These are phyloP conservation scores for Ichneumoninae sp. DNA, from an alignment of 2,888 invertebrate species.

Conservation along the genomic window DNA sequence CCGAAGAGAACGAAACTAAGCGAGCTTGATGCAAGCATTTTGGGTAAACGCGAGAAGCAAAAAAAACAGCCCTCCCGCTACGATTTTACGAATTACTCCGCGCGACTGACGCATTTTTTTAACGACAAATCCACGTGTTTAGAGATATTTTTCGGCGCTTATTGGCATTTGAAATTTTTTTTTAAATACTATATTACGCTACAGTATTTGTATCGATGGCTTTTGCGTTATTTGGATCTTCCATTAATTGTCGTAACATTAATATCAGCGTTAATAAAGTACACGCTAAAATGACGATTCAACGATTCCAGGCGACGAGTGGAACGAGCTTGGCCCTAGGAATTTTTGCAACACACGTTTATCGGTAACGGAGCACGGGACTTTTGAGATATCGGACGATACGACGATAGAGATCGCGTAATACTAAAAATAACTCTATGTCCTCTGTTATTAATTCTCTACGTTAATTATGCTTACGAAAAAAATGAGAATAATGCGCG, in stretches of 20 bases:
- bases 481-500: slow-evolving; percentile 33
- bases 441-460: not conserved
- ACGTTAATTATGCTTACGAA: slow-evolving; percentile 7
- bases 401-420: slow-evolving; percentile 3
- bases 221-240: slow-evolving; percentile 19
- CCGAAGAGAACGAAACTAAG: slow-evolving; percentile 14
- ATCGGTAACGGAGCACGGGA: slow-evolving; percentile 36
- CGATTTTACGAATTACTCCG: slow-evolving; percentile 20
- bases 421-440: slow-evolving; percentile 20
- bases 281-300: slow-evolving; percentile 38
- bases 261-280: slow-evolving; percentile 51
- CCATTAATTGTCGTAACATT: slow-evolving; percentile 33
- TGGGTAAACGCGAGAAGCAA: slow-evolving; percentile 16
- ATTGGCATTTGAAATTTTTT: slow-evolving; percentile 32
- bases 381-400: slow-evolving; percentile 34
- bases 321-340: slow-evolving; percentile 3
- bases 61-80: slow-evolving; percentile 16
- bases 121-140: slow-evolving; percentile 27
- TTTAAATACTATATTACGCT: slow-evolving; percentile 41
- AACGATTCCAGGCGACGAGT: slow-evolving; percentile 34
- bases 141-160: slow-evolving; percentile 47
- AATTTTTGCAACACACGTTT: slow-evolving; percentile 20
- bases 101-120: slow-evolving; percentile 14
- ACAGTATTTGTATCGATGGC: slow-evolving; percentile 37
- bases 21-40: slow-evolving; percentile 56